Evolutionary conservation across 2,888 invertebrate genomes (phyloP), one percentile per base, ranked within the genome.

Genomic region (Acanthopleura granulata): DNA sequence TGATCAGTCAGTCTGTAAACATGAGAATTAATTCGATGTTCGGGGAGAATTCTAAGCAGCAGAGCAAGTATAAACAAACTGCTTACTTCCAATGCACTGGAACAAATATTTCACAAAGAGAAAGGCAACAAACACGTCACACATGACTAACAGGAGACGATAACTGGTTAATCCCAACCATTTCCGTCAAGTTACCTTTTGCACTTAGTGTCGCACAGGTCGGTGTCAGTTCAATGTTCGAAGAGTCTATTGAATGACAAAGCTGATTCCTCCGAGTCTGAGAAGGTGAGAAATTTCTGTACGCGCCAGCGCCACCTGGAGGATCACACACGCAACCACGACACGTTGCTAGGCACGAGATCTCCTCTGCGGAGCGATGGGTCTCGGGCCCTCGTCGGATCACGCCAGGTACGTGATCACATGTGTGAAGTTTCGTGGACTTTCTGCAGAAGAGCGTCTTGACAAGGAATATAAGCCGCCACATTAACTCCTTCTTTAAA

Each of bases 401-500:
- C 27, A 18, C 71, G 1, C 16, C 27, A 30, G 22, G 15, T 27
- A 15, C 22, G 25, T 27, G 25, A 66, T 22, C 29, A 66, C 25
- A 22, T 16, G 16, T 71, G 18, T 49, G 71, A 49, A n/a, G 49
- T 40, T 40, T 49, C 9, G 6, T 49, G 14, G 27, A 18, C 25
- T 25, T 29, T 49, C 71, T 16, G 40, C 71, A 71, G 27, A n/a
- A 49, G 15, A 71, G n/a, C 15, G 49, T 22, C n/a, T 49, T 71
- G 16, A 85, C 74, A 16, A 80, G 75, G 40, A 74, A 75, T 29
- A 80, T 79, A 12, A 83, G 74, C 61, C 79, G 80, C 83, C 82
- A 83, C 9, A 85, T 80, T 12, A 86, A 75, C 69, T 86, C 84
- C 71, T 89, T 84, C 50, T 90, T 82, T 73, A 90, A 84, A 25